phyloP scores from a whole-genome alignment of 2,113 vertebrate genomes.

The Dipodomys stephensi region DNA sequence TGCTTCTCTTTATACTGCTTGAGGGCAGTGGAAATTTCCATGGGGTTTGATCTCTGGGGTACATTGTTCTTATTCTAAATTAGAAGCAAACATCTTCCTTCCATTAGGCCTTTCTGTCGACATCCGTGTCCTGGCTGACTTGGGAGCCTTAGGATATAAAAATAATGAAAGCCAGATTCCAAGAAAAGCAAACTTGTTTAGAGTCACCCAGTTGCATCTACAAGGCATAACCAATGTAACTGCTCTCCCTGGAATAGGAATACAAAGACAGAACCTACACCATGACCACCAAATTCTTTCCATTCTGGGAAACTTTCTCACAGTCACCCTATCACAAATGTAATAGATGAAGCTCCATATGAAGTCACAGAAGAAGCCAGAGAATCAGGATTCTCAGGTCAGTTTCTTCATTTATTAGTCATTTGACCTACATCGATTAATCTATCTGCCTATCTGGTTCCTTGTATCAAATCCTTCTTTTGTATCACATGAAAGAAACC shows the following conservation, averaged over 20 bases:
- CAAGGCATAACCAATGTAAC: constrained; percentile 48
- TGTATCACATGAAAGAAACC: constrained; percentile 20
- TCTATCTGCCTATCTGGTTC: not conserved
- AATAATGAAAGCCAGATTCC: constrained; percentile 76
- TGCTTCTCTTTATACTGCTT: not conserved
- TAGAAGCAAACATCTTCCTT: constrained; percentile 74
- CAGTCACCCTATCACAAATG: constrained; percentile 36
- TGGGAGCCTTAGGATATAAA: constrained; percentile 61
- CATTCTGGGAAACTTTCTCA: constrained; percentile 49
- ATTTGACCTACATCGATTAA: constrained; percentile 1
- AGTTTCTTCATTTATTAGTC: not conserved
- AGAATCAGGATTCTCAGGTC: constrained; percentile 29
- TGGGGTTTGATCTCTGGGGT: constrained; percentile 65
- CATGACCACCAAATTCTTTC: constrained; percentile 66
- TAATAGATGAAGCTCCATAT: not conserved
- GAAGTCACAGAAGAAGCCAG: not conserved
- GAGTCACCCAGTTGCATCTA: constrained; percentile 56
- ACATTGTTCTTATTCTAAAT: constrained; percentile 58
- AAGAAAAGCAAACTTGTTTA: constrained; percentile 61
- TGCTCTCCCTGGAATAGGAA: constrained; percentile 19
- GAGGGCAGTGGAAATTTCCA: constrained; percentile 58
- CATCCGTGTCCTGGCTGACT: constrained; percentile 57
- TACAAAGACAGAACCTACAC: constrained; percentile 45
- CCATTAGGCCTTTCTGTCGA: constrained; percentile 54
- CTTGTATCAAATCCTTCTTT: constrained; percentile 2